Evolutionary conservation across 2,113 vertebrate species (phyloP).

Genomic region (Gasterosteus nipponicus): DNA sequence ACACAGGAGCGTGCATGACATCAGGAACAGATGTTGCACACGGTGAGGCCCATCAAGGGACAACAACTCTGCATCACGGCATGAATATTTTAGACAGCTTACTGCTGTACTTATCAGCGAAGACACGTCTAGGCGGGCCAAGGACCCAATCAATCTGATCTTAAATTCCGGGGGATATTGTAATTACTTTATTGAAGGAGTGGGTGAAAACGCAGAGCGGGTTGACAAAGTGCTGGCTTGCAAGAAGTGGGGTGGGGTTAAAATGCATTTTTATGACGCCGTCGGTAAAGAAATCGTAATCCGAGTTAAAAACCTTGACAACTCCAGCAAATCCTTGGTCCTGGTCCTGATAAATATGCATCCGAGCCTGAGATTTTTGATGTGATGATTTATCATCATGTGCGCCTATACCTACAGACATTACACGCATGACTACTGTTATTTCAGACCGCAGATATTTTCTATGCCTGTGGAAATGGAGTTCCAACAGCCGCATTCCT

Average conservation of each 20-base stretch:
- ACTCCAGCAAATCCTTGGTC: neutral
- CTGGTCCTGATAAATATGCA: neutral
- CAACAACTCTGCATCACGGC: slow-evolving; percentile 74
- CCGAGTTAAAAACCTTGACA: neutral
- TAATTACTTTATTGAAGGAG: slow-evolving; percentile 49
- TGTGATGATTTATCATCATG: neutral
- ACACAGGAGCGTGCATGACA: slow-evolving; percentile 69
- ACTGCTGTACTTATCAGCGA: slow-evolving; percentile 74
- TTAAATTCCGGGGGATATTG: slow-evolving; percentile 49
- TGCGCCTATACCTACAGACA: slow-evolving; percentile 9
- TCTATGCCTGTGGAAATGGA: slow-evolving; percentile 41
- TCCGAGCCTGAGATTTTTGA: neutral
- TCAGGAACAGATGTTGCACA: slow-evolving; percentile 81
- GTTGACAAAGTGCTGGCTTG: slow-evolving; percentile 44
- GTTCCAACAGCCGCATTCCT: slow-evolving; percentile 66
- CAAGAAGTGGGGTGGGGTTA: neutral
- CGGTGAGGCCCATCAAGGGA: slow-evolving; percentile 74
- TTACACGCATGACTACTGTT: slow-evolving; percentile 35
- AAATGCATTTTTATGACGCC: slow-evolving; percentile 13
- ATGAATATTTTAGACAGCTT: slow-evolving; percentile 80
- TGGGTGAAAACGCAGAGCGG: slow-evolving; percentile 3
- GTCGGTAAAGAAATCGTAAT: slow-evolving; percentile 15
- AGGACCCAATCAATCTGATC: slow-evolving; percentile 61
- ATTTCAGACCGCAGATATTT: slow-evolving; percentile 53
- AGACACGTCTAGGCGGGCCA: slow-evolving; percentile 60